Base-by-base conservation (phyloP, 2,888 invertebrate genomes). In the Gymnocheta viridis region DNA sequence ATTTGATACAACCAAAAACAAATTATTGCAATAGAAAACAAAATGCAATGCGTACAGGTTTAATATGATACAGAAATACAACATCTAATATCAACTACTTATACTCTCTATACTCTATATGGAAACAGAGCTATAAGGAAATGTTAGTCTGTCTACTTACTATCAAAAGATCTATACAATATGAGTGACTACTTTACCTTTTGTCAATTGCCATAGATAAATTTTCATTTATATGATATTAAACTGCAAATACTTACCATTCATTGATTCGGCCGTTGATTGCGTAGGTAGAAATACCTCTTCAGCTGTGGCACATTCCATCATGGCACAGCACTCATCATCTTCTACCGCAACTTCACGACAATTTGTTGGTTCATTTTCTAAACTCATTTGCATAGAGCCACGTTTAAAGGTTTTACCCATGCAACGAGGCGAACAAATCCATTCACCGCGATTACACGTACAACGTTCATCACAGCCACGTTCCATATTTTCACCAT, bases 401-500 rank as follows among this genome's bases (percentile, higher is more conserved):
- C 96, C 96, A 19, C 94, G 94, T 67, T 95, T 94, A 86, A 96
- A 94, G 86, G 94, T 95, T 0, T 96, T 95, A 19, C 93, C 93
- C 77, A 93, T 92, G 90, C 97, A 97, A 44, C 96, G 93, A 0
- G 95, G 94, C n/a, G 93, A 92, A 88, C 97, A 97, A 85, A 95
- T 94, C 91, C 96, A 94, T 85, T 92, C 92, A 0, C 96, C 96
- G 14, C 93, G 94, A 27, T 93, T 92, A 88, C 97, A 97, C 27
- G 95, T 94, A 89, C 97, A 97, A 2, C 94, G 93, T 85, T 96
- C 96, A 76, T 96, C 96, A 88, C 97, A 97, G 54, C 94, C 96
- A 47, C 95, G 93, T 81, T 95, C 94, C 86, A 96, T 93, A 86
- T 93, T 94, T 86, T 96, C 95, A 1, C 96, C 97, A 67, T 95